phyloP scores from a whole-genome alignment of 2,113 vertebrate species.

The Salvelinus fontinalis region DNA sequence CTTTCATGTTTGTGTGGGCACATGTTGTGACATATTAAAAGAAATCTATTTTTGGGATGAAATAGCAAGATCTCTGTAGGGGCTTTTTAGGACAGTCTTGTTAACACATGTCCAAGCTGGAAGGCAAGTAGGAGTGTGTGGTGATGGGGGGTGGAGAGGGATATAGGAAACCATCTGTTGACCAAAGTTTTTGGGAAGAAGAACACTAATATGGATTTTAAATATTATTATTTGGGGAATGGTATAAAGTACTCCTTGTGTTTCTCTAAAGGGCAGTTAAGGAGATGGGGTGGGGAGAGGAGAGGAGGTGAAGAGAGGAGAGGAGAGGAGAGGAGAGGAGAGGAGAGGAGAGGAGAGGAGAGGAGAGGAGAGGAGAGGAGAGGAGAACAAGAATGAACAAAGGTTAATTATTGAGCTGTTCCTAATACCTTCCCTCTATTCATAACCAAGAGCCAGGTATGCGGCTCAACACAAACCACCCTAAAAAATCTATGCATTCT shows the following conservation, averaged over 20 bases:
- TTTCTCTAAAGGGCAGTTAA: constrained; percentile 45
- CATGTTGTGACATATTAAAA: constrained; percentile 7
- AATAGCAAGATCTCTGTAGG: constrained; percentile 42
- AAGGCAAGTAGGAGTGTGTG: constrained; percentile 16
- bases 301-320: too few species aligned
- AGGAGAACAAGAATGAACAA: constrained; percentile 40
- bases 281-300: constrained; percentile 21
- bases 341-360: too few species aligned
- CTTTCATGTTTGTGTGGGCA: background rate
- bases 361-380: constrained; percentile 11
- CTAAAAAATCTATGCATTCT: constrained; percentile 26
- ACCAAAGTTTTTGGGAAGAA: constrained; percentile 73
- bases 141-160: constrained; percentile 50
- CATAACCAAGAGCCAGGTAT: constrained; percentile 45
- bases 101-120: constrained; percentile 51
- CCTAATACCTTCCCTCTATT: constrained; percentile 50
- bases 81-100: constrained; percentile 39
- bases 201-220: constrained; percentile 79
- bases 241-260: constrained; percentile 56
- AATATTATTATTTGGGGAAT: constrained; percentile 78
- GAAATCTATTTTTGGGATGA: constrained; percentile 34
- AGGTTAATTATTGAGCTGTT: constrained; percentile 48
- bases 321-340: background rate
- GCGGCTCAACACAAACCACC: constrained; percentile 19
- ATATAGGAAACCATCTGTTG: constrained; percentile 80